Percentiles rank a stretch among this genome's conserved stretches.
Conservation (phyloP, 2,113 vertebrate genomes). For the Corythornis cristatus region DNA sequence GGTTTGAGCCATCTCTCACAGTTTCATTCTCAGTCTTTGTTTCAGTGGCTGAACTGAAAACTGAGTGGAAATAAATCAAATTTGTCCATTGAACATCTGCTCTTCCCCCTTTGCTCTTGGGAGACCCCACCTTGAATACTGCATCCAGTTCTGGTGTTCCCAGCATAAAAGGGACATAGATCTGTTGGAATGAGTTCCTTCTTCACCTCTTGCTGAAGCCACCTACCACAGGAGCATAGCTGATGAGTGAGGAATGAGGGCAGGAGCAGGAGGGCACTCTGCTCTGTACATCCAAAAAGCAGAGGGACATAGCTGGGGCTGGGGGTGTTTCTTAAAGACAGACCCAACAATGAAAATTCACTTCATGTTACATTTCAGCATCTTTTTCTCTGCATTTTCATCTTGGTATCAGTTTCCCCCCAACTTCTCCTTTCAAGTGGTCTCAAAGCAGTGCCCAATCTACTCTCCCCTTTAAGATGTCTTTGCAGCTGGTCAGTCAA, state of each 20-base stretch:
- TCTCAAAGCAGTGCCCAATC: background rate
- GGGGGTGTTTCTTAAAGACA: background rate
- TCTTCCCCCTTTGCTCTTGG: no score
- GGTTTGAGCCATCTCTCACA: background rate
- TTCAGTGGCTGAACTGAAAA: background rate
- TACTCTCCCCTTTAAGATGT: background rate
- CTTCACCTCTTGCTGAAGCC: background rate
- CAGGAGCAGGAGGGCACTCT: background rate
- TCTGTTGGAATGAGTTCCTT: no score
- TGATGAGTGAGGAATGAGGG: background rate
- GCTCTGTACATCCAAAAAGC: background rate
- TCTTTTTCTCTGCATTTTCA: background rate
- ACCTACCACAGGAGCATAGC: background rate
- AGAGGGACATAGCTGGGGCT: background rate
- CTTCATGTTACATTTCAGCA: background rate
- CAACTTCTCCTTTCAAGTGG: background rate
- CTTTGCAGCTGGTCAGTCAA: background rate
- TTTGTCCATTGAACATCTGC: background rate
- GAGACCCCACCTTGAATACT: no score
- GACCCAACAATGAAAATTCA: background rate
- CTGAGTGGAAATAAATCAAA: background rate
- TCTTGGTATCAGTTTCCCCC: background rate
- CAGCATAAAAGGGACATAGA: no score
- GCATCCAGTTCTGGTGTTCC: no score
- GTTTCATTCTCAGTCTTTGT: background rate